Evolutionary conservation across 2,888 invertebrate species (phyloP).

Genomic region (Andrena flavipes): DNA sequence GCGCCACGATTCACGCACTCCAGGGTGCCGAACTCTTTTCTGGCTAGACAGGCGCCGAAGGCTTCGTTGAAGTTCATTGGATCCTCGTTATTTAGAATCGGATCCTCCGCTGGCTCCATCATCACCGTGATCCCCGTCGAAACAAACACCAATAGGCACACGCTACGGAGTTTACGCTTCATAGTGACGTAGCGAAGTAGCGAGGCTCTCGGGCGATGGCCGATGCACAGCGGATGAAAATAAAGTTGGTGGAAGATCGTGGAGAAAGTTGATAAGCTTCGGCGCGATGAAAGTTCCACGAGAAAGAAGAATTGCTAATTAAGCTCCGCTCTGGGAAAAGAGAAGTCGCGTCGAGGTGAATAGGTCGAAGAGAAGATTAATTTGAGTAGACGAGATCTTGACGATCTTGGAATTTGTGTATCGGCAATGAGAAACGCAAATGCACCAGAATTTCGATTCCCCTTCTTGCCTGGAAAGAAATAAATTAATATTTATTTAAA

Average conservation of each 20-base stretch:
- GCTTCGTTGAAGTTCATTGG: constrained; percentile 73
- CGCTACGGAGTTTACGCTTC: constrained; percentile 70
- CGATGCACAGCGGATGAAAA: constrained; percentile 4
- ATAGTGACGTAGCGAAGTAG: constrained; percentile 51
- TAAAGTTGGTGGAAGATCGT: neutral
- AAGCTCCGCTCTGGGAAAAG: neutral
- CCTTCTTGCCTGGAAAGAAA: too few relatives aligned
- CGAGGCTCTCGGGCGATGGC: neutral
- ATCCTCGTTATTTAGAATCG: constrained; percentile 67
- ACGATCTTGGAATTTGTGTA: neutral
- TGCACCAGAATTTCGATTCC: neutral
- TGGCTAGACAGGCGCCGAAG: constrained; percentile 76
- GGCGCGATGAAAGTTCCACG: constrained; percentile 31
- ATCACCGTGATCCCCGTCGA: constrained; percentile 78
- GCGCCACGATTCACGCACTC: constrained; percentile 91
- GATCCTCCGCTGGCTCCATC: constrained; percentile 75
- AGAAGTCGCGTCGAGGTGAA: constrained; percentile 1
- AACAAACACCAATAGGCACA: constrained; percentile 71
- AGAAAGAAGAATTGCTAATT: constrained; percentile 10
- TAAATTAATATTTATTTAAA: too few relatives aligned
- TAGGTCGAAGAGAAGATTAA: neutral
- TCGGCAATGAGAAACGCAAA: neutral
- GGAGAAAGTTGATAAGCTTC: constrained; percentile 44
- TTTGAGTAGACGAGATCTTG: neutral
- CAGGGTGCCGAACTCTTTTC: constrained; percentile 74